Percentiles rank a stretch among this genome's conserved stretches.
phyloP scores from a whole-genome alignment of 2,113 vertebrate species.

The Proterorhinus semilunaris region DNA sequence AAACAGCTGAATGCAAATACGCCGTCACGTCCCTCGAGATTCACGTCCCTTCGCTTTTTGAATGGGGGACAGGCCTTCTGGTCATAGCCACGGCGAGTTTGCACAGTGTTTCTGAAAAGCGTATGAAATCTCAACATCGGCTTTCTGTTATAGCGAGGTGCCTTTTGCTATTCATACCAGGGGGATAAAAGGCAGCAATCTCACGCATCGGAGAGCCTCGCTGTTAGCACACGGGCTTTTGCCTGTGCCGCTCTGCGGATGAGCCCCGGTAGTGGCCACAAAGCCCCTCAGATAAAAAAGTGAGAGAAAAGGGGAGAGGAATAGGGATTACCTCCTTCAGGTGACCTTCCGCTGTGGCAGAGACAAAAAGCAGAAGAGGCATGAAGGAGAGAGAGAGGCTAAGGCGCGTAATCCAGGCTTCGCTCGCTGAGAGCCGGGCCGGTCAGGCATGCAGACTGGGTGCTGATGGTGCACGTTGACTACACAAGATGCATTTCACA shows the following conservation, averaged over 20 bases:
- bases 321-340: constrained; percentile 73
- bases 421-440: constrained; percentile 43
- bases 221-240: constrained; percentile 41
- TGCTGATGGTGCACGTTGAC: constrained; percentile 37
- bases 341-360: constrained; percentile 68
- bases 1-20: constrained; percentile 42
- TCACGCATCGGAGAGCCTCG: constrained; percentile 45
- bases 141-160: constrained; percentile 45
- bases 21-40: constrained; percentile 31
- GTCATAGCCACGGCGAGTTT: constrained; percentile 52
- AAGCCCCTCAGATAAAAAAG: constrained; percentile 69
- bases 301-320: constrained; percentile 53
- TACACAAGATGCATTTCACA: constrained; percentile 26
- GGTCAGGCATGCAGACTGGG: constrained; percentile 45
- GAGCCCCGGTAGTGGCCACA: constrained; percentile 47
- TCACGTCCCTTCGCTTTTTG: constrained; percentile 32
- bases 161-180: constrained; percentile 61
- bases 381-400: constrained; percentile 51
- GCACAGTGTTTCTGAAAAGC: constrained; percentile 51
- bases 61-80: constrained; percentile 29
- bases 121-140: constrained; percentile 49
- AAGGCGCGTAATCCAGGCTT: constrained; percentile 67
- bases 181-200: constrained; percentile 65
- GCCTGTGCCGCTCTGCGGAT: constrained; percentile 56
- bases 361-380: constrained; percentile 24